Base-by-base conservation (phyloP, 2,797 vertebrate species). In the Siniperca undulata region DNA sequence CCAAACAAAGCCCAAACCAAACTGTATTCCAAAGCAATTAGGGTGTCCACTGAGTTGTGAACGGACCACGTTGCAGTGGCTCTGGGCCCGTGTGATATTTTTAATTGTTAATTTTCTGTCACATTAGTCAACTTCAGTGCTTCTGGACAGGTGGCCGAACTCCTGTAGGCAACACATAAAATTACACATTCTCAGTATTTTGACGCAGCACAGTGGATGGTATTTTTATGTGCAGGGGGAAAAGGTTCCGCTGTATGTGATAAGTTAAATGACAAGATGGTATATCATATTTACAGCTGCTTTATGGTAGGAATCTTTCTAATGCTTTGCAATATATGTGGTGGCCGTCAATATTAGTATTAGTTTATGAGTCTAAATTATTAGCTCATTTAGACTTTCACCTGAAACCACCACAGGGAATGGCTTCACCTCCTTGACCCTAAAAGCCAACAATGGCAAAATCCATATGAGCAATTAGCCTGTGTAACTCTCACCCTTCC, bases 81-180 rank as follows among this genome's bases (percentile, higher is more conserved):
- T 91, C 86, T 84, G 86, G 82, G 89, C 88, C 87, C 72, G 66
- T 89, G 91, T 91, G 91, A 93, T 91, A 88, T 91, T 94, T 93
- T 94, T 95, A 95, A 95, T 95, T 95, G 94, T 95, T 93, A 86
- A 92, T 95, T 95, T 95, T 94, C 92, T 95, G 91, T 95, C 94
- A 93, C 93, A 93, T 95, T 94, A 94, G 91, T 92, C 91, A 92
- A 91, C 92, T 92, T 92, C 77, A 81, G 73, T 75, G 87, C 81
- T 71, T 81, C 80, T 85, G 90, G 93, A 92, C 92, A 93, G 92
- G 94, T 94, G 93, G 93, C 84, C 34, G 76, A 80, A 84, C 82
- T 85, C 68, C 78, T 68, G 66, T 59, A 72, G 86, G 62, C 83
- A 44, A 84, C 69, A 22, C 75, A 73, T 88, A 72, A 83, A 90